These are phyloP conservation scores for Lipophrys pholis DNA, from an alignment of 2,113 vertebrate species.

Conservation along the genomic window DNA sequence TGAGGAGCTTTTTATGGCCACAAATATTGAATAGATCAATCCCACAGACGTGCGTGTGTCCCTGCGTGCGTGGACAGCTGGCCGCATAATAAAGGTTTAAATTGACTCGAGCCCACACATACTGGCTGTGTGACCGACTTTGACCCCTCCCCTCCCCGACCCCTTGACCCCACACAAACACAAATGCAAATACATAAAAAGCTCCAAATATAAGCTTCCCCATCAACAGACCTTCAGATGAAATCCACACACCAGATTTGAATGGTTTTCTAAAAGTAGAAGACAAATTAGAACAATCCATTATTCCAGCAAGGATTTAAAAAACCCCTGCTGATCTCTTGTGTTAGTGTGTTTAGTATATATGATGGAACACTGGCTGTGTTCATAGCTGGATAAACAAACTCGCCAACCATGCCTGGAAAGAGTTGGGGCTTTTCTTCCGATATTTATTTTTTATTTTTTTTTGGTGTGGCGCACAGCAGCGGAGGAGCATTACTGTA, in stretches of 20 bases:
- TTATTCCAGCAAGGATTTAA: not conserved
- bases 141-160: constrained; percentile 24
- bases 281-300: not conserved
- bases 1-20: no score
- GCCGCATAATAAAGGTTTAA: constrained; percentile 54
- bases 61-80: constrained; percentile 19
- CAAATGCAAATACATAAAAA: constrained; percentile 12
- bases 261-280: not conserved
- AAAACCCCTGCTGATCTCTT: not conserved
- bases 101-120: constrained; percentile 52
- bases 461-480: not conserved
- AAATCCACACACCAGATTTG: not conserved
- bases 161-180: constrained; percentile 3
- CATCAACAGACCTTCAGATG: not conserved
- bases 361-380: not conserved
- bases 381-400: not conserved
- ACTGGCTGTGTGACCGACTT: constrained; percentile 39
- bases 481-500: constrained; percentile 28
- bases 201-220: not conserved
- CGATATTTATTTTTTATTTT: no score
- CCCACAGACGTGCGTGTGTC: not conserved
- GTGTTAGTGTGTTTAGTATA: not conserved
- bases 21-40: no score
- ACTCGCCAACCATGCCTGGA: not conserved
- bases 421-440: constrained; percentile 9